Conservation (phyloP, 2,888 invertebrate species). For the Crocallis elinguaria region DNA sequence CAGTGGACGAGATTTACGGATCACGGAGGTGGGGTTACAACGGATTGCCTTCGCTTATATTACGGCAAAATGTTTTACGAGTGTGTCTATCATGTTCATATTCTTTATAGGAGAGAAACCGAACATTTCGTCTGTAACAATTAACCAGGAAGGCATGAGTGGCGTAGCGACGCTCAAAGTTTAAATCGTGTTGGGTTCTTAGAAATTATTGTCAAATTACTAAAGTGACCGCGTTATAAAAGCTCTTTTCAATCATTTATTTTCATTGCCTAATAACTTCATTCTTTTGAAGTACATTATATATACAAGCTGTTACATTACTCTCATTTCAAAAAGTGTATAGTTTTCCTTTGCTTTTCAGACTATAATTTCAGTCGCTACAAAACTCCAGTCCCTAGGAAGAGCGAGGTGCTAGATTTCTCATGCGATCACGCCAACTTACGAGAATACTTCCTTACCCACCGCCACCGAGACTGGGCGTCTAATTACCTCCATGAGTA, state of each 20-base stretch:
- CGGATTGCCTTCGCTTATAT: slow-evolving; percentile 6
- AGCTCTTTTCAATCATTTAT: too few species aligned
- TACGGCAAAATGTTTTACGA: slow-evolving; percentile 18
- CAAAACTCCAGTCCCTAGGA: slow-evolving; percentile 3
- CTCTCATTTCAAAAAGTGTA: too few species aligned
- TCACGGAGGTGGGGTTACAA: slow-evolving; percentile 5
- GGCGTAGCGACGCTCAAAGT: too few species aligned
- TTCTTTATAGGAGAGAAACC: too few species aligned
- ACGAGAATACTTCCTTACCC: slow-evolving; percentile 59
- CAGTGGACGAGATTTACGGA: slow-evolving; percentile 18
- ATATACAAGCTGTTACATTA: too few species aligned
- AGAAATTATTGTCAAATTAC: too few species aligned
- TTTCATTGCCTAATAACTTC: too few species aligned
- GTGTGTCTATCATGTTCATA: neutral
- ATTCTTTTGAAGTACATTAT: too few species aligned
- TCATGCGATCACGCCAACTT: slow-evolving; percentile 76
- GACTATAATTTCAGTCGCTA: neutral
- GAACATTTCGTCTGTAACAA: neutral
- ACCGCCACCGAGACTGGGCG: slow-evolving; percentile 51
- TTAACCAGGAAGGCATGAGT: too few species aligned
- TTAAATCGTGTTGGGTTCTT: too few species aligned
- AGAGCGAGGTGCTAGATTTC: slow-evolving; percentile 61
- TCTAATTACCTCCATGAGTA: slow-evolving; percentile 74
- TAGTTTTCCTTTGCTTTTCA: too few species aligned
- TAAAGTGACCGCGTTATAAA: too few species aligned